Evolutionary conservation across 2,888 invertebrate species (phyloP), one percentile per base, ranked within the genome.

Genomic region (Scaptomyza reducta): DNA sequence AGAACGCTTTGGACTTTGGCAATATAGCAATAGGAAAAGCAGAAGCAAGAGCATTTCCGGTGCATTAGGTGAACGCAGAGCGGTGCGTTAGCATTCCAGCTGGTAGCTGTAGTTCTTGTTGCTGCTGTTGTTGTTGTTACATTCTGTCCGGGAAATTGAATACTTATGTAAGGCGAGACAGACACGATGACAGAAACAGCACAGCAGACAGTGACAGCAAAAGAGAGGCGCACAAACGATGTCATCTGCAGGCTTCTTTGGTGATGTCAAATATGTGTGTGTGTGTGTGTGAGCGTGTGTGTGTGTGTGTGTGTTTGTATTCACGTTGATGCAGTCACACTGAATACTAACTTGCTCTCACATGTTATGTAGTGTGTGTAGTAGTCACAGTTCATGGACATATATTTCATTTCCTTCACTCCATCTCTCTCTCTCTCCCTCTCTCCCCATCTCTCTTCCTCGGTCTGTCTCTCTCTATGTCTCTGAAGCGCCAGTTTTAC

Each of bases 81-180:
- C 10, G 33, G 54, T 22, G 22, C 10, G 54, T 9, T 46, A 7
- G 31, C 51, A 41, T 53, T 31, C 38, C 46, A 31, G 46, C 51
- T 53, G 42, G 42, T 49, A 38, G 46, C 33, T 42, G 22, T 13
- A 18, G 27, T 22, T 64, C 27, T 42, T 49, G 55, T 16, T 46
- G 46, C 40, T 22, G n/a, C 0, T n/a, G n/a, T 27, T 63, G 46
- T 35, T 38, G 55, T n/a, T 22, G 38, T 14, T 16, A 40, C 16
- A 16, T 16, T 16, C 16, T 16, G 40, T 50, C 25, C 42, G 56
- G 69, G 74, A 69, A 69, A 69, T 69, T 69, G 74, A 69, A 69
- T 69, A 73, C 67, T 53, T 73, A 40, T 66, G 69, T 67, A 73
- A 73, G 65, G 51, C 55, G 49, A 49, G 33, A 33, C 18, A 49